Evolutionary conservation across 2,797 vertebrate genomes (phyloP), one percentile per base, ranked within the genome.

Genomic region (Oreochromis grahami): DNA sequence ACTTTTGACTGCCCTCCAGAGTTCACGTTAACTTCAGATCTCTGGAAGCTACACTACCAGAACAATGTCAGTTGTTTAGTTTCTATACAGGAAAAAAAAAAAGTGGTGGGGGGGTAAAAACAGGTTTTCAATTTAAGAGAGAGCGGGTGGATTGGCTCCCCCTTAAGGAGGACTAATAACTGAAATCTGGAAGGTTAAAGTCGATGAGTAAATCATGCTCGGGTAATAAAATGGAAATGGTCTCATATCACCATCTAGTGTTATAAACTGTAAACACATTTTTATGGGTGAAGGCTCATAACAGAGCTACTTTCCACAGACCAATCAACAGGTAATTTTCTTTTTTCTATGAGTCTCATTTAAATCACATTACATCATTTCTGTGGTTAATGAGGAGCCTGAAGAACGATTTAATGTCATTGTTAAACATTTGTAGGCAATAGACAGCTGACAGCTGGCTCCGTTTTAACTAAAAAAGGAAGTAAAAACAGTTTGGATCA

Each of bases 101-200:
- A 8, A 1, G 10, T 1, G 2, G 2, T 2, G 4, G 17, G 17
- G 19, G 7, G 15, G 1, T 8, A 9, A 9, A 19, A 7, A 29
- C 17, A 9, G 15, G 9, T 32, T 58, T 6, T 32, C 26, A 17
- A 10, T 29, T 34, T 19, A 17, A 60, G 32, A 7, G 1, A 3
- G 2, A 13, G 38, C 1, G 1, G 63, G 60, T 24, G n/a, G 36
- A 15, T 68, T 43, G 12, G n/a, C n/a, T 68, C n/a, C 8, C 8
- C 2, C 63, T 24, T 41, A 36, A n/a, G 32, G 6, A 19, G 32
- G 32, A 15, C 13, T 14, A 9, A 41, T 41, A 41, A 68, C n/a
- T 68, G 8, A 68, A 68, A 2, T 65, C 5, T 65, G 36, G 41
- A 21, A 65, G 36, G 38, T 21, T 43, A 43, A 38, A 41, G 34